Evolutionary conservation across 2,797 vertebrate species (phyloP).

Genomic region (Eulemur albifrons): DNA sequence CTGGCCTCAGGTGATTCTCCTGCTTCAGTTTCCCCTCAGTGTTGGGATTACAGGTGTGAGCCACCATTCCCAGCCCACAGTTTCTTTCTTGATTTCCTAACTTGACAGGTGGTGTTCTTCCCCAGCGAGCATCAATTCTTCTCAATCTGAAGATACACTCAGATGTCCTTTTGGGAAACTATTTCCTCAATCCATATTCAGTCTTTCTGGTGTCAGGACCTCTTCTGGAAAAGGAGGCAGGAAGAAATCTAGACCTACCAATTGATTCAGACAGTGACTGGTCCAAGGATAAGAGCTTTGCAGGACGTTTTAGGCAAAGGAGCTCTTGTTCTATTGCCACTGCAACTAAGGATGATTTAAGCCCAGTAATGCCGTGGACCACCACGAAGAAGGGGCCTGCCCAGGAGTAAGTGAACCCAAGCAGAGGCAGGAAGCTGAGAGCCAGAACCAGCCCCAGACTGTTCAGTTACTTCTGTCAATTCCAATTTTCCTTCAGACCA

Average conservation of each 20-base stretch:
- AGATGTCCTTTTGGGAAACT: background rate
- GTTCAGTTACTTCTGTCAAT: background rate
- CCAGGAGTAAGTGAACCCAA: background rate
- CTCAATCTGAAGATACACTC: background rate
- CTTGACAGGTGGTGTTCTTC: background rate
- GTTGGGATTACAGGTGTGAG: background rate
- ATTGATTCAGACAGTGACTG: background rate
- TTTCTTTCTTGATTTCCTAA: background rate
- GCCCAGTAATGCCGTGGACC: fast-evolving
- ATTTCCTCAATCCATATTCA: background rate
- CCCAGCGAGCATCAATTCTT: background rate
- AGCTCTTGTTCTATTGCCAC: background rate
- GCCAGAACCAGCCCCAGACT: background rate
- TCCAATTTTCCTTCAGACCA: background rate
- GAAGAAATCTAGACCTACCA: background rate
- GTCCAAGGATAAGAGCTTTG: background rate
- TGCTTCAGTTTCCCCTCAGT: background rate
- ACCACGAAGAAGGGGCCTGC: background rate
- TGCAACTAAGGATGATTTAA: background rate
- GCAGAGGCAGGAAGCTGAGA: background rate
- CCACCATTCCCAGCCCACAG: background rate
- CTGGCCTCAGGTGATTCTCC: background rate
- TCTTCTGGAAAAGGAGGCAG: background rate
- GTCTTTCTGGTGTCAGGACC: background rate
- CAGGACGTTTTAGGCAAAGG: background rate